Evolutionary conservation across 2,113 vertebrate species (phyloP), one percentile per base, ranked within the genome.

Genomic region (Phalacrocorax pelagicus): DNA sequence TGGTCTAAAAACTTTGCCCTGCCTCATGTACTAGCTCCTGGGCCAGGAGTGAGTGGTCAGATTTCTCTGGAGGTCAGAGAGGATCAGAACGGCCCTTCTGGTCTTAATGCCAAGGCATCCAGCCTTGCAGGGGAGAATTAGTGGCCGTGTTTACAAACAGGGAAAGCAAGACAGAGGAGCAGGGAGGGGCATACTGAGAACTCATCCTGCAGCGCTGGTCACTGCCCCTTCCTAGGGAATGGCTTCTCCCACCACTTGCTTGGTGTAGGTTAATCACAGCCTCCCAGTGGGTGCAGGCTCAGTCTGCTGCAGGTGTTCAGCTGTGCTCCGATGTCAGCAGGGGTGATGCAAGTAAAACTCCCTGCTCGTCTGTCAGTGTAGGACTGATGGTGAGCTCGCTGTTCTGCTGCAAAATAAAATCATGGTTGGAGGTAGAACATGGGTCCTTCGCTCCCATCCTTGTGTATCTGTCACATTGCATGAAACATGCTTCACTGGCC

Each of bases 281-380:
- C 7, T 47, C 46, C 42, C 57, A 21, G 38, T 4, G 7, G 42
- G 23, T 22, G 29, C 42, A 59, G 38, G 36, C 17, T 80, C 40
- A 51, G 49, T n/a, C 58, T 2, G 1, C 15, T 49, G 47, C 18
- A 19, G 47, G 6, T 1, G 11, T 13, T 69, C 12, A 18, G 1
- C 66, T 62, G 9, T 44, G n/a, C 32, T 55, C 12, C 2, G 0
- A 1, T 5, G 2, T 15, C 63, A 57, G 36, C 3, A 77, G 49
- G 30, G 26, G 20, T 34, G 15, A 4, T 2, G 32, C 57, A 24
- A 57, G n/a, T 61, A 46, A 38, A 82, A 19, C 4, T 63, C 22
- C 61, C 32, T 12, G 2, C 55, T 83, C 0, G 0, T 4, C 21
- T 15, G 2, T 17, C 27, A 15, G 46, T 30, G n/a, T n/a, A 19